Evolutionary conservation across 2,113 vertebrate species (phyloP), one percentile per base, ranked within the genome.

Genomic region (Hyla sarda): DNA sequence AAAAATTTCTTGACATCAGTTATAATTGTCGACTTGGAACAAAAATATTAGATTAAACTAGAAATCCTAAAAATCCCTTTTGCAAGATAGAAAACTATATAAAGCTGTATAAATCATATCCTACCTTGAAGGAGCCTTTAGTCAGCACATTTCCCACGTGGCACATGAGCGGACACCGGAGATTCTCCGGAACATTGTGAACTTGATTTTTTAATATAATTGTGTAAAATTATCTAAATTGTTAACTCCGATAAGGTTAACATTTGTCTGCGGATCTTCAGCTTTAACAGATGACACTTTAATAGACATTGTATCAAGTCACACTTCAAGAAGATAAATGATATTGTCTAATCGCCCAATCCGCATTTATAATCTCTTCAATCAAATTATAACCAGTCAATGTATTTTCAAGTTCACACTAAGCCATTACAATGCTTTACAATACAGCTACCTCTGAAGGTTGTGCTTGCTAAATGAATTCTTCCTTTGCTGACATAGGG

Each of bases 321-420:
- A 87, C 89, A 87, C 88, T 88, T 88, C 91, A 88, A 90, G 65
- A 86, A 92, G 91, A 89, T 88, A 89, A 91, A 91, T 89, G 87
- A 87, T 88, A 81, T 83, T 87, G 85, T 89, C 89, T 50, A 82
- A 88, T 89, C 83, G 69, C 82, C 89, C 87, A 82, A 90, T 90
- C 89, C 50, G 88, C 85, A 84, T 56, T 87, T 86, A 80, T 89
- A 83, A 86, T 90, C 90, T 89, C 87, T 86, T 88, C 87, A 82
- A 88, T 78, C 89, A 91, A 92, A 89, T 88, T 89, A 89, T 85
- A 90, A 89, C 84, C 87, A 90, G 89, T 87, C 88, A 91, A 87
- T 89, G 90, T 85, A 91, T 92, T 92, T 92, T 91, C 90, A 92
- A 92, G 90, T 91, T 92, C 89, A 90, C 89, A 89, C 88, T 87